These are phyloP conservation scores for Entomyzon cyanotis DNA, from an alignment of 2,113 vertebrate genomes.

Conservation along the genomic window DNA sequence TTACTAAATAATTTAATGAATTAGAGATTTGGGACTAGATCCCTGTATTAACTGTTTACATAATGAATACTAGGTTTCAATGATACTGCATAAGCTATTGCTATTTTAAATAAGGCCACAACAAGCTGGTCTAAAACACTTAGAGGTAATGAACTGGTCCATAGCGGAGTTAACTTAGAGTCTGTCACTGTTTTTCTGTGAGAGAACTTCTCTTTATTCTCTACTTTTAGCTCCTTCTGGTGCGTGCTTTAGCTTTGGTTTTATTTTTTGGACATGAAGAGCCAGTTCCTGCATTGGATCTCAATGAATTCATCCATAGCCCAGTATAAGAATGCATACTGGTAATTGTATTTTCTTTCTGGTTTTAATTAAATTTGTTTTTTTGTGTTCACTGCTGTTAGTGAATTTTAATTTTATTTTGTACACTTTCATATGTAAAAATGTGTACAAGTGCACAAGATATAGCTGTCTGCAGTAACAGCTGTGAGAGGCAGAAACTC, in stretches of 20 bases:
- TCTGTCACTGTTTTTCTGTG: neutral
- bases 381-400: neutral
- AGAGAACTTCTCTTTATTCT: neutral
- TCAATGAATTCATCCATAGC: neutral
- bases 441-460: neutral
- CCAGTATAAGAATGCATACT: neutral
- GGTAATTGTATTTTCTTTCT: neutral
- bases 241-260: neutral
- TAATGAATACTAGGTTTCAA: neutral
- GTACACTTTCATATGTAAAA: neutral
- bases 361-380: neutral
- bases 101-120: neutral
- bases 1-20: neutral
- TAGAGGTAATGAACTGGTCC: neutral
- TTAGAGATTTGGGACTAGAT: neutral
- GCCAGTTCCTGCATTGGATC: neutral
- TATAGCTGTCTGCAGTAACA: neutral
- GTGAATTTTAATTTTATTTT: neutral
- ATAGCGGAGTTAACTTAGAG: neutral
- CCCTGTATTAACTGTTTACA: neutral
- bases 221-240: neutral
- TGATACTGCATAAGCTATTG: neutral
- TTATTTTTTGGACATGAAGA: neutral
- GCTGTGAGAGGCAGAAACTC: neutral
- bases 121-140: neutral